Base-by-base conservation (phyloP, 2,888 invertebrate genomes). In the Clostera curtula region DNA sequence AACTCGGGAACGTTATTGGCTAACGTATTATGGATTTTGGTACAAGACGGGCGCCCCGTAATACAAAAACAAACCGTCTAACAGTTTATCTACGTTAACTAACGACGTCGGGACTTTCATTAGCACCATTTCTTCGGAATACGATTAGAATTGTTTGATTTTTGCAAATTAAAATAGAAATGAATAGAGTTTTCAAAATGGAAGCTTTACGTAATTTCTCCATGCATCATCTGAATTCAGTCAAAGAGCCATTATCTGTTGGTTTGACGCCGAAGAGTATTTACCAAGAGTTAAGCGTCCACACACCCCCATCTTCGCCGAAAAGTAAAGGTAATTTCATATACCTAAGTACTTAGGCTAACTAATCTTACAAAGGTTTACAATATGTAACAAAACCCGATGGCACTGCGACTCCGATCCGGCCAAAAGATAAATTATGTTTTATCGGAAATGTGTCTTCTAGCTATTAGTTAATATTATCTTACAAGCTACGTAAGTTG, bases 21-120 rank as follows among this genome's bases (percentile, higher is more conserved):
- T 49, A 59, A 45, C 50, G 56, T 59, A 68, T 79, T 82, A 79
- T 79, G 61, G 80, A 80, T 79, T 82, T 79, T 73, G 70, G 67
- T 66, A 48, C 41, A 48, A 67, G 62, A 62, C 63, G 63, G n/a
- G 50, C 39, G 48, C 46, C 43, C 39, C 43, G 48, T 40, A 44
- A 34, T 54, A 51, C 54, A 57, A 63, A 58, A 67, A 64, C 63
- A 56, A 57, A 61, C 56, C 56, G 56, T 43, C 42, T 73, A 68
- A 74, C 72, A 75, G 69, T 72, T 73, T 49, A 62, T 58, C 60
- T 62, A 19, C 6, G 67, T 72, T 67, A 59, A 56, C 48, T 55
- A 48, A 52, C 54, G 49, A 25, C 36, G 36, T 43, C 54, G 47
- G 38, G 25, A 25, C n/a, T 22, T 28, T 22, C 31, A 21, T 2